Conservation (phyloP, 2,888 invertebrate genomes). For the Diaperis boleti region DNA sequence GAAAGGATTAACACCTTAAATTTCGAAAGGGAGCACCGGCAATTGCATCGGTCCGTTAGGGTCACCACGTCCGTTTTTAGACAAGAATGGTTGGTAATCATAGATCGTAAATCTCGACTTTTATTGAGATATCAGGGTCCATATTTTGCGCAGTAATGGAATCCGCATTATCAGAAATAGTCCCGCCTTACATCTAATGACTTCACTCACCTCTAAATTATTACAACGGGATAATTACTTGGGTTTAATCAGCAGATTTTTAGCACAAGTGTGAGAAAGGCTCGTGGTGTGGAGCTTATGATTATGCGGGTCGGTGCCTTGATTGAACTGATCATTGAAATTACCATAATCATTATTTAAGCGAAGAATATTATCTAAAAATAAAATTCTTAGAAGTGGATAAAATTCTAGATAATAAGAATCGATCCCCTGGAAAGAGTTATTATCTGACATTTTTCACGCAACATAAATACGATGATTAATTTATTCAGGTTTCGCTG, state of each 20-base stretch:
- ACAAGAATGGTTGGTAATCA: no score
- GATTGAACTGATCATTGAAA: conserved; percentile 13
- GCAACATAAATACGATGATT: no score
- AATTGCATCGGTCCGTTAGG: no score
- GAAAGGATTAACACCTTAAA: conserved; percentile 18
- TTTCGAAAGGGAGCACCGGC: background rate
- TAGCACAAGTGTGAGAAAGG: background rate
- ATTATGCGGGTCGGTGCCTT: conserved; percentile 6
- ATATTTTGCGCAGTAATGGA: no score
- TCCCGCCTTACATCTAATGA: background rate
- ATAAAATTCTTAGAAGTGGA: background rate
- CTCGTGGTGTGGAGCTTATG: background rate
- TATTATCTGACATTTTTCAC: background rate
- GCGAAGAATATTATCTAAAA: background rate
- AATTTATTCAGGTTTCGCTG: no score
- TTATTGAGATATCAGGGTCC: no score
- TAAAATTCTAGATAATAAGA: background rate
- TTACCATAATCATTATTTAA: conserved; percentile 4
- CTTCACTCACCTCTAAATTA: background rate
- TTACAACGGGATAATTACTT: background rate
- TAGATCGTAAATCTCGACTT: no score
- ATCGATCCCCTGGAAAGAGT: no score
- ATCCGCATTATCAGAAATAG: background rate
- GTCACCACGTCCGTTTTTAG: no score
- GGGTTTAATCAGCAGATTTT: background rate